These are phyloP conservation scores for Diogma glabrata DNA, from an alignment of 2,888 invertebrate species.

Conservation along the genomic window DNA sequence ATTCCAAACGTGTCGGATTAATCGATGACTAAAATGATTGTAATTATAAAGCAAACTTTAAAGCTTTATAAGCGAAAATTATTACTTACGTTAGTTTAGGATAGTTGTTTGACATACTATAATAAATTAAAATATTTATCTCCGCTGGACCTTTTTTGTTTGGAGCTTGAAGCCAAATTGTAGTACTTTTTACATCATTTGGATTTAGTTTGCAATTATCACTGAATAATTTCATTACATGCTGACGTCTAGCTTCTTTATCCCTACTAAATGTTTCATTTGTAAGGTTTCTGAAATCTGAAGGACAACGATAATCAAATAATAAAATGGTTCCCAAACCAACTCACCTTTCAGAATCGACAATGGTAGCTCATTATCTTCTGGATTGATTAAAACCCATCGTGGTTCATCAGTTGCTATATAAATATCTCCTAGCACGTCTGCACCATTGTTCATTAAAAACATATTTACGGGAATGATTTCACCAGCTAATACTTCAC, in stretches of 20 bases:
- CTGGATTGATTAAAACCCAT: slow-evolving; percentile 30
- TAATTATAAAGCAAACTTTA: neutral
- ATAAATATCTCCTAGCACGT: slow-evolving; percentile 45
- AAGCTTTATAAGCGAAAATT: too few relatives aligned
- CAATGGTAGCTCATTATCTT: slow-evolving; percentile 29
- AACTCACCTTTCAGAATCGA: slow-evolving; percentile 31
- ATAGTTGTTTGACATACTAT: slow-evolving; percentile 40
- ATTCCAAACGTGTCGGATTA: slow-evolving; percentile 53
- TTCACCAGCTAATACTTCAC: slow-evolving; percentile 59
- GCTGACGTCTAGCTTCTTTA: slow-evolving; percentile 34
- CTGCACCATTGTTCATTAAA: slow-evolving; percentile 50
- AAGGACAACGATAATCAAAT: slow-evolving; percentile 4
- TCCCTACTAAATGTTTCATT: slow-evolving; percentile 35
- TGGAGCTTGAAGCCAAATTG: slow-evolving; percentile 59
- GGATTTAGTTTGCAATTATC: slow-evolving; percentile 24
- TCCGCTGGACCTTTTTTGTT: slow-evolving; percentile 48
- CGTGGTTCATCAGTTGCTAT: slow-evolving; percentile 41
- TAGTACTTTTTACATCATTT: slow-evolving; percentile 29
- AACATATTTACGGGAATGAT: slow-evolving; percentile 51
- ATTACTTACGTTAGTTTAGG: slow-evolving; percentile 31
- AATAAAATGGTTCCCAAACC: neutral
- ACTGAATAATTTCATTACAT: slow-evolving; percentile 29
- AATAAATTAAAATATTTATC: slow-evolving; percentile 62
- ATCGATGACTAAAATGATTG: slow-evolving; percentile 26
- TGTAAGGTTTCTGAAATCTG: slow-evolving; percentile 30